Evolutionary conservation across 2,888 invertebrate species (phyloP).

Genomic region (Seira sanloemensis): DNA sequence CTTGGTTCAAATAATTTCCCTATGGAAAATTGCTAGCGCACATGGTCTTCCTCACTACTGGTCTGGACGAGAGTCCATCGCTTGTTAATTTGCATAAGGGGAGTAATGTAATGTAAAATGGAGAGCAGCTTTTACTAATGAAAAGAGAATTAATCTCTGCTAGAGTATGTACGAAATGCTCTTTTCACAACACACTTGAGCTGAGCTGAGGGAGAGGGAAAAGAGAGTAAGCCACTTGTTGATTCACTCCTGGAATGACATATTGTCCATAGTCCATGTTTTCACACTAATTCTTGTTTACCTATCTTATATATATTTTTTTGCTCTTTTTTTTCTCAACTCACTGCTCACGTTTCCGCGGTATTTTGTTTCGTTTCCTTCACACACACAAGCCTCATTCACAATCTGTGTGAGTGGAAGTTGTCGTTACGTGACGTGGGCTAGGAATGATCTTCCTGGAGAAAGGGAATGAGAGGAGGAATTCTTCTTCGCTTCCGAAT

Average conservation of each 20-base stretch:
- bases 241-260: not conserved
- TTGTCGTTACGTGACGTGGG: not conserved
- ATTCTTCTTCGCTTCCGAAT: not conserved
- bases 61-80: not conserved
- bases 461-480: not conserved
- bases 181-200: too few relatives aligned
- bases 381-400: not conserved
- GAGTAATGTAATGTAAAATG: too few relatives aligned
- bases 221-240: slow-evolving; percentile 14
- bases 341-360: slow-evolving; percentile 10
- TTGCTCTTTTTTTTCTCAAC: too few relatives aligned
- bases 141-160: too few relatives aligned
- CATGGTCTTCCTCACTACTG: slow-evolving; percentile 1
- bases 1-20: too few relatives aligned
- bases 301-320: too few relatives aligned
- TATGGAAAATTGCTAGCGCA: not conserved
- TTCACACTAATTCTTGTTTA: slow-evolving; percentile 1
- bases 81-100: too few relatives aligned
- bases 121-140: too few relatives aligned
- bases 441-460: slow-evolving; percentile 5
- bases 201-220: too few relatives aligned
- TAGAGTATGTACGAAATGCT: too few relatives aligned
- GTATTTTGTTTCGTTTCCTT: too few relatives aligned
- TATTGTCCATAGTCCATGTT: slow-evolving; percentile 2
- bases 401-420: not conserved